Percentiles rank a stretch among this genome's conserved stretches.
Evolutionary conservation across 1,140 invertebrate genomes (phyloP).

Genomic region (Luehdorfia chinensis): DNA sequence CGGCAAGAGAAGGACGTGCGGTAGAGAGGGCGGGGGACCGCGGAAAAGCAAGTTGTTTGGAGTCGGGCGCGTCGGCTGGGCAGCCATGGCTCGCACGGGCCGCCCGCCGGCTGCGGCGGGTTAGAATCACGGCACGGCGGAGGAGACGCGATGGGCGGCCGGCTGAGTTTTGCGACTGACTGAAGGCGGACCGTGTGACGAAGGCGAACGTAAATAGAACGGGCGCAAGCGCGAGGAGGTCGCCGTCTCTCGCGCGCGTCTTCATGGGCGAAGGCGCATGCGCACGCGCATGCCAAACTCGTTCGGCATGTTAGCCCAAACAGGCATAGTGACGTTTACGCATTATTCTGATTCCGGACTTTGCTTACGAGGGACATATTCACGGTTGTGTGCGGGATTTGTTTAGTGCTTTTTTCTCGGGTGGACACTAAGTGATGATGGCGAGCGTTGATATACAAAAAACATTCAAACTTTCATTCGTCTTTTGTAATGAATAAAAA

Average conservation of each 20-base stretch:
- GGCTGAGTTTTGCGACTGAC: conserved; percentile 71
- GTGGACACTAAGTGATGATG: conserved; percentile 57
- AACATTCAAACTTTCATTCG: conserved; percentile 46
- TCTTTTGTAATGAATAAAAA: conserved; percentile 41
- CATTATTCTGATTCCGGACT: conserved; percentile 64
- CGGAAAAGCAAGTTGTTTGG: conserved; percentile 62
- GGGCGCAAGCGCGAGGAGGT: conserved; percentile 71
- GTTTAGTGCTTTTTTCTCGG: conserved; percentile 47
- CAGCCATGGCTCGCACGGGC: conserved; percentile 66
- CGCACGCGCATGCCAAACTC: conserved; percentile 72
- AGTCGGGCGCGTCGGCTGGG: conserved; percentile 68
- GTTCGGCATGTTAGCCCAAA: conserved; percentile 58
- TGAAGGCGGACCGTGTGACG: conserved; percentile 69
- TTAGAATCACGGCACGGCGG: conserved; percentile 50
- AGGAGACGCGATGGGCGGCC: conserved; percentile 65
- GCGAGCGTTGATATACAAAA: conserved; percentile 45
- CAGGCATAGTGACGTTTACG: conserved; percentile 56
- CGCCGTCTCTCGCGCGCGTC: conserved; percentile 71
- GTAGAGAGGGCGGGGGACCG: conserved; percentile 54
- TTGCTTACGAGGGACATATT: conserved; percentile 43
- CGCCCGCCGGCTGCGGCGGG: conserved; percentile 48
- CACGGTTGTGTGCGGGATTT: conserved; percentile 22
- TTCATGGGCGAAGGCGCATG: conserved; percentile 73
- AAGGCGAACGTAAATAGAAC: conserved; percentile 73
- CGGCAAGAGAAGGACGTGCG: conserved; percentile 54